Evolutionary conservation across 2,797 vertebrate species (phyloP), one percentile per base, ranked within the genome.

Genomic region (Nyctalus aviator): DNA sequence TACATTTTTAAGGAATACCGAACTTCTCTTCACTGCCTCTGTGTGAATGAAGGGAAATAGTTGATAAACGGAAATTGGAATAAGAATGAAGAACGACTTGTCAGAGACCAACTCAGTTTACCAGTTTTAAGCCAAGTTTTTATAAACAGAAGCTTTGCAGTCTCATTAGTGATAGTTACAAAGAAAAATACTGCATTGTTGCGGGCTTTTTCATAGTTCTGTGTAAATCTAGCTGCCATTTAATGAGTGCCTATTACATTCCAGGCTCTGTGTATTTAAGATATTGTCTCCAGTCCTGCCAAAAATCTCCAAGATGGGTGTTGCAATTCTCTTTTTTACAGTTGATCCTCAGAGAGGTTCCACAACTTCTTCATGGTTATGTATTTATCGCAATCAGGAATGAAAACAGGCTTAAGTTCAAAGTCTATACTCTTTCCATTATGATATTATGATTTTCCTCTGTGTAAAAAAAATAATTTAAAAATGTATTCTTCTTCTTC

Each of bases 101-200:
- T 48, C 59, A 78, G 41, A 30, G 66, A 81, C 25, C 32, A 44
- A 76, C 46, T 83, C n/a, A 44, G 64, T 27, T 15, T 57, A 46
- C 41, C 14, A 30, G 66, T 48, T 81, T 62, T 90, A 55, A 90
- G 66, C 44, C 84, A 37, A 23, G 1, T 21, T 93, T 88, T 88
- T 88, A 84, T 53, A 41, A 81, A 55, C 25, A 41, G 32, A 88
- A 73, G 25, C 66, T 94, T 94, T 87, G 30, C 3, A 75, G 15
- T 72, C 64, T 85, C n/a, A 71, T 48, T 79, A 89, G 64, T 2
- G 46, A 93, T 44, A 57, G 68, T 46, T 94, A 88, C 72, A 90
- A 57, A 92, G 78, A 57, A 85, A 96, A 90, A 66, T 5, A 41
- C 3, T n/a, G 37, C 79, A 9, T 68, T 32, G 62, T 18, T 32